Conservation (phyloP, 1,140 invertebrate species). For the Drosophila murphyi region DNA sequence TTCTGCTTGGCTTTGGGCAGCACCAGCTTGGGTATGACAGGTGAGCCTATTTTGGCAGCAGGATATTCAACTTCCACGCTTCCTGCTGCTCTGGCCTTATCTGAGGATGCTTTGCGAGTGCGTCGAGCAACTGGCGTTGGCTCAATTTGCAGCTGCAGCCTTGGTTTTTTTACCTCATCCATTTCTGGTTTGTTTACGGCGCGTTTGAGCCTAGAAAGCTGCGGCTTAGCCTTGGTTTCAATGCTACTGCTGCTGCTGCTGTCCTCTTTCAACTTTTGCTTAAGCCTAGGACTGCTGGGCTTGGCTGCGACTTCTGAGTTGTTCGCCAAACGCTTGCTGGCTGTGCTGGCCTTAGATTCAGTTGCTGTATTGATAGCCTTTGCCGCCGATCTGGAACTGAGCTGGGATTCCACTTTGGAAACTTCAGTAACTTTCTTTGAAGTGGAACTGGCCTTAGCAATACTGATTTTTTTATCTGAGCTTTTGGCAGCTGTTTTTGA, state of each 20-base stretch:
- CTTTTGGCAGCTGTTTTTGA: slow-evolving; percentile 6
- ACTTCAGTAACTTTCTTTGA: background rate
- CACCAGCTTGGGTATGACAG: slow-evolving; percentile 67
- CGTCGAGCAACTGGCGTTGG: slow-evolving; percentile 60
- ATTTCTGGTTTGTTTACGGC: background rate
- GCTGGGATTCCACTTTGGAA: background rate
- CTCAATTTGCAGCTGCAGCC: background rate
- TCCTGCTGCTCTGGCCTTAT: background rate
- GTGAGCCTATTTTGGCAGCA: slow-evolving; percentile 54
- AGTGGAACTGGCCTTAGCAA: background rate
- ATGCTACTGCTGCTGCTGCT: slow-evolving; percentile 2
- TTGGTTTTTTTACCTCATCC: slow-evolving; percentile 40
- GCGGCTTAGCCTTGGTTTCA: slow-evolving; percentile 35
- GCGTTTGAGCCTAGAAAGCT: slow-evolving; percentile 46
- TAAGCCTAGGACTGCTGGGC: slow-evolving; percentile 40
- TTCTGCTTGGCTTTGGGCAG: slow-evolving; percentile 43
- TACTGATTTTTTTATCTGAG: background rate
- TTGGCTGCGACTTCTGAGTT: slow-evolving; percentile 26
- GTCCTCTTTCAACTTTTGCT: background rate
- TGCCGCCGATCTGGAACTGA: slow-evolving; percentile 7
- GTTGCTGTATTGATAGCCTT: slow-evolving; percentile 6
- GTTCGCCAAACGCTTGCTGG: background rate
- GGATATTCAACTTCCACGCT: background rate
- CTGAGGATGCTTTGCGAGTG: slow-evolving; percentile 48
- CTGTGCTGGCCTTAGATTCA: background rate